Evolutionary conservation across 2,797 vertebrate genomes (phyloP).

Genomic region (Sebastes ruberrimus): DNA sequence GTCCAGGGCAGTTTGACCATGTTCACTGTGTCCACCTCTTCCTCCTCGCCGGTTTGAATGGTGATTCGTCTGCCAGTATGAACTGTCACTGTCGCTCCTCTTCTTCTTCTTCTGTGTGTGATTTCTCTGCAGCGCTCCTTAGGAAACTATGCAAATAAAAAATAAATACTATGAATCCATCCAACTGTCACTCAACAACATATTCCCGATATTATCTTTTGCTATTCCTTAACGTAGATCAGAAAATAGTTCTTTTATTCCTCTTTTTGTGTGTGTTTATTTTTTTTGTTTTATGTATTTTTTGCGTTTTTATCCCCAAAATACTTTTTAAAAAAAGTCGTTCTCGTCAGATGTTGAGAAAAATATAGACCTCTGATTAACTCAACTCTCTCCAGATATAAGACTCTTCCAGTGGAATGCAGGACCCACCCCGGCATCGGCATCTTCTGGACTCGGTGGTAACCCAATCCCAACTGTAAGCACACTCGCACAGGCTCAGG

Average conservation of each 20-base stretch:
- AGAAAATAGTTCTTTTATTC: slow-evolving; percentile 83
- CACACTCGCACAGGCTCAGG: slow-evolving; percentile 41
- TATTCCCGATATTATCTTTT: slow-evolving; percentile 68
- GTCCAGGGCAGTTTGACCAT: slow-evolving; percentile 79
- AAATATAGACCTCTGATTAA: slow-evolving; percentile 86
- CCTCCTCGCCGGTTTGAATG: slow-evolving; percentile 53
- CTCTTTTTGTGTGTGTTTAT: slow-evolving; percentile 48
- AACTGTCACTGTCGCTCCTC: slow-evolving; percentile 39
- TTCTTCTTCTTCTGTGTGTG: slow-evolving; percentile 26
- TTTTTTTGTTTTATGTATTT: slow-evolving; percentile 55
- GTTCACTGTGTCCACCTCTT: slow-evolving; percentile 63
- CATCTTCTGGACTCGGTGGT: slow-evolving; percentile 51
- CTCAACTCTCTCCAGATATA: slow-evolving; percentile 70
- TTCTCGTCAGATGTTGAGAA: slow-evolving; percentile 81
- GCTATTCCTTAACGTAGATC: slow-evolving; percentile 69
- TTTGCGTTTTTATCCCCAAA: slow-evolving; percentile 84
- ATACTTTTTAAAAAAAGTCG: slow-evolving; percentile 83
- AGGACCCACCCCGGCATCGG: slow-evolving; percentile 33
- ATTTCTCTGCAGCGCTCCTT: slow-evolving; percentile 68
- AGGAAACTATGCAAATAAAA: slow-evolving; percentile 79
- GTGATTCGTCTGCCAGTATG: slow-evolving; percentile 59
- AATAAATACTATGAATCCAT: slow-evolving; percentile 78
- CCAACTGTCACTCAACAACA: slow-evolving; percentile 68
- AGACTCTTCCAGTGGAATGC: slow-evolving; percentile 67
- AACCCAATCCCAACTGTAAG: slow-evolving; percentile 67